Evolutionary conservation across 1,140 invertebrate genomes (phyloP).

Genomic region (Drosophila azteca): DNA sequence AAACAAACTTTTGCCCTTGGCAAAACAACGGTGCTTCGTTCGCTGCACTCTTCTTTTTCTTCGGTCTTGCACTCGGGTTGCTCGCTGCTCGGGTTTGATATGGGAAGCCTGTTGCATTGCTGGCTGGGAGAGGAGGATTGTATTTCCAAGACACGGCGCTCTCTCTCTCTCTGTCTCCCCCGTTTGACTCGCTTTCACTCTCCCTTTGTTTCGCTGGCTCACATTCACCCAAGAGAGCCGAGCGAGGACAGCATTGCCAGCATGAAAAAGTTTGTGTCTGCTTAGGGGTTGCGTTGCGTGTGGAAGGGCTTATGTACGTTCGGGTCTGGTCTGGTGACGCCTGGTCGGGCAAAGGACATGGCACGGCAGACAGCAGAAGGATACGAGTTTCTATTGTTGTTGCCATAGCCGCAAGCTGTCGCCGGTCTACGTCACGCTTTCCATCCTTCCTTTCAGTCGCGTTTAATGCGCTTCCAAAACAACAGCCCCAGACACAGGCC

Average conservation of each 20-base stretch:
- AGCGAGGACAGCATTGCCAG: slow-evolving; percentile 55
- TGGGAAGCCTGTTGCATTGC: slow-evolving; percentile 59
- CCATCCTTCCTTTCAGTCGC: slow-evolving; percentile 58
- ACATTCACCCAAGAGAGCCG: neutral
- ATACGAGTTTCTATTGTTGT: slow-evolving; percentile 56
- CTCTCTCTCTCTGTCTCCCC: neutral
- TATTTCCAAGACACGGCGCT: slow-evolving; percentile 11
- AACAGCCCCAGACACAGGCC: slow-evolving; percentile 27
- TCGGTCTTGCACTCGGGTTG: slow-evolving; percentile 1
- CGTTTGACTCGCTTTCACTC: neutral
- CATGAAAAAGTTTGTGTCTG: slow-evolving; percentile 28
- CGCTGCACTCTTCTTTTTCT: neutral
- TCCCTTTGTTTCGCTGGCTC: neutral
- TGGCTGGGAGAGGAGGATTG: slow-evolving; percentile 10
- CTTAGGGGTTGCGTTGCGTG: slow-evolving; percentile 53
- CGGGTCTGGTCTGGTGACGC: neutral
- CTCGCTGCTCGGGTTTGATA: slow-evolving; percentile 59
- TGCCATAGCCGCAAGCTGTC: slow-evolving; percentile 72
- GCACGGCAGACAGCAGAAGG: slow-evolving; percentile 55
- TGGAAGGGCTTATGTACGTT: neutral
- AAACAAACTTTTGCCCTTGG: slow-evolving; percentile 47
- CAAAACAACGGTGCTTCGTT: slow-evolving; percentile 18
- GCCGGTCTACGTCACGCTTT: slow-evolving; percentile 72
- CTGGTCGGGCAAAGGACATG: slow-evolving; percentile 16
- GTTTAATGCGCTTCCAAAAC: slow-evolving; percentile 64